Evolutionary conservation across 2,113 vertebrate genomes (phyloP).

Genomic region (Polypterus senegalus): DNA sequence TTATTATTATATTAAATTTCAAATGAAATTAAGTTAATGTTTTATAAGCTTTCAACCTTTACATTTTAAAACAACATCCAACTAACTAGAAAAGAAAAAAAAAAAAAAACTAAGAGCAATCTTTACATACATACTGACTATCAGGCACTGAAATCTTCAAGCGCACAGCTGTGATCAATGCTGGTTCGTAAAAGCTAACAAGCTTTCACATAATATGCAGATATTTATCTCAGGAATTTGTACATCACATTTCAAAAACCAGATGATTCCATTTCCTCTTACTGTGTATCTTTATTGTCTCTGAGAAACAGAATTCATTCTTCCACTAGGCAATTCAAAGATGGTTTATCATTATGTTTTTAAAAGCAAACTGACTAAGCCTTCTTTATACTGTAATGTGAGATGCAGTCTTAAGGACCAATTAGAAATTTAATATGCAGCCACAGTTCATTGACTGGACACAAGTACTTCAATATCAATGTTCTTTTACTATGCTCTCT

Average conservation of each 20-base stretch:
- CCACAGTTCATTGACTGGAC: constrained; percentile 5
- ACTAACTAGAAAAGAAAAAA: too few relatives aligned
- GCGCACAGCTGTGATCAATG: too few relatives aligned
- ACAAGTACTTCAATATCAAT: constrained; percentile 6
- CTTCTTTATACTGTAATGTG: constrained; percentile 11
- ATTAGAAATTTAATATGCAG: constrained; percentile 7
- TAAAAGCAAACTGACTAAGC: neutral
- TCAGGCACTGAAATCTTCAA: too few relatives aligned
- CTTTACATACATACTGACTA: too few relatives aligned
- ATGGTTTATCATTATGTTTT: neutral
- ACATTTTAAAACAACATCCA: too few relatives aligned
- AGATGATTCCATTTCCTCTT: constrained; percentile 4
- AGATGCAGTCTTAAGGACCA: constrained; percentile 6
- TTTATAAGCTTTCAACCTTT: too few relatives aligned
- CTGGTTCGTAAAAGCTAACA: neutral
- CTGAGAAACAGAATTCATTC: constrained; percentile 12
- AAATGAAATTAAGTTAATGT: too few relatives aligned
- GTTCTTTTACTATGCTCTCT: constrained; percentile 13
- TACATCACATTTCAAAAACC: neutral
- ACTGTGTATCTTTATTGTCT: constrained; percentile 10
- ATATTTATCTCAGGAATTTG: constrained; percentile 5
- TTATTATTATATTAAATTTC: too few relatives aligned
- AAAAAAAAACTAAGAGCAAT: too few relatives aligned
- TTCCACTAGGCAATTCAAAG: constrained; percentile 1
- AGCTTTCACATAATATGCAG: neutral